Conservation (phyloP, 2,888 invertebrate genomes). For the Xestia c-nigrum region DNA sequence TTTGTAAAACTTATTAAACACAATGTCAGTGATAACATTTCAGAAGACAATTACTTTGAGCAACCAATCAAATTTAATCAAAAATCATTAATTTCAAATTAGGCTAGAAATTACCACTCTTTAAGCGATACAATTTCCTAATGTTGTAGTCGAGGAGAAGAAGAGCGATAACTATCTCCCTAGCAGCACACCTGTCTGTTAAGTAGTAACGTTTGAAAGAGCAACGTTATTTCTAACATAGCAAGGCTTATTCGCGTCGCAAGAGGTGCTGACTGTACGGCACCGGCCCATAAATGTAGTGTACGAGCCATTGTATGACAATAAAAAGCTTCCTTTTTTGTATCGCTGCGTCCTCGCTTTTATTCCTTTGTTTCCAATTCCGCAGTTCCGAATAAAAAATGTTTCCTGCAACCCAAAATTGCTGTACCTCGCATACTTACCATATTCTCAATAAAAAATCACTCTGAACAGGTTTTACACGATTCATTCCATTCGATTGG, state of each 20-base stretch:
- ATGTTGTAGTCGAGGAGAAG: background rate
- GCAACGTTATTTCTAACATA: background rate
- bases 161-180: background rate
- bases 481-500: constrained; percentile 73
- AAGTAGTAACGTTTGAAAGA: background rate
- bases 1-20: background rate
- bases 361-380: constrained; percentile 57
- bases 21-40: background rate
- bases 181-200: background rate
- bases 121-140: background rate
- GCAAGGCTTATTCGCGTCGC: background rate
- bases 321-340: constrained; percentile 54
- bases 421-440: constrained; percentile 57
- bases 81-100: background rate
- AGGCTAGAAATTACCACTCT: background rate
- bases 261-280: constrained; percentile 29
- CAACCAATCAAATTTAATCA: background rate
- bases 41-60: background rate
- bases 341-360: constrained; percentile 47
- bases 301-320: constrained; percentile 43
- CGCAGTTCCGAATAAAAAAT: constrained; percentile 51
- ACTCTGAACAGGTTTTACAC: constrained; percentile 70
- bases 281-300: constrained; percentile 35
- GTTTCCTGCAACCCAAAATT: constrained; percentile 49
- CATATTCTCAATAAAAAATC: constrained; percentile 70